Evolutionary conservation across 2,797 vertebrate species (phyloP).

Genomic region (Aeoliscus strigatus): DNA sequence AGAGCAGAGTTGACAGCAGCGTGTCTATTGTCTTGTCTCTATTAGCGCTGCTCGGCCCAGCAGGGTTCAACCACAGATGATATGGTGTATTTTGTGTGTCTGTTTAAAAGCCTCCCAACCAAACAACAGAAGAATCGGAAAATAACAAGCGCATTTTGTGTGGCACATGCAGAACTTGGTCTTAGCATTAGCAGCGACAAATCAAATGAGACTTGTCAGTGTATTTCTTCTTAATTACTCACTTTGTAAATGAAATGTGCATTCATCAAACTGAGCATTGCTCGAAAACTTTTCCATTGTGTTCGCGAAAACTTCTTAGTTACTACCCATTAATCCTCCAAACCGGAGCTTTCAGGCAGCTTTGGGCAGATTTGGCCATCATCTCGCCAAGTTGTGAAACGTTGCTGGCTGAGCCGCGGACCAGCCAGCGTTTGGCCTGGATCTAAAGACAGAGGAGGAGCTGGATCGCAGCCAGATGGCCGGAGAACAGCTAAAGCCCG

Average conservation of each 20-base stretch:
- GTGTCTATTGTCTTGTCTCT: conserved; percentile 48
- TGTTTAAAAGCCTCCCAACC: conserved; percentile 32
- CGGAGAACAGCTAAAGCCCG: conserved; percentile 43
- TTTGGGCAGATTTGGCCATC: conserved; percentile 19
- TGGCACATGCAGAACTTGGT: conserved; percentile 23
- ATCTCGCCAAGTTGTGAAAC: conserved; percentile 50
- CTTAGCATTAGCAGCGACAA: conserved; percentile 24
- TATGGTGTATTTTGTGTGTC: conserved; percentile 33
- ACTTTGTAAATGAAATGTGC: conserved; percentile 38
- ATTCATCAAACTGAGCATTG: conserved; percentile 37
- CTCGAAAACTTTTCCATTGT: conserved; percentile 31
- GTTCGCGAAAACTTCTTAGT: conserved; percentile 25
- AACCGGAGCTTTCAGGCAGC: conserved; percentile 38
- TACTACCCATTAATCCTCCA: conserved; percentile 43
- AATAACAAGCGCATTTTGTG: conserved; percentile 41
- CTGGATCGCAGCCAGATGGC: conserved; percentile 47
- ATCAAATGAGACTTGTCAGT: conserved; percentile 31
- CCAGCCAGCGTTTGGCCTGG: conserved; percentile 42
- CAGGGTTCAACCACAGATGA: conserved; percentile 37
- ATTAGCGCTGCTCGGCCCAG: conserved; percentile 36
- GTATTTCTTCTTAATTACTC: conserved; percentile 22
- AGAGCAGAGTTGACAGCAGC: conserved; percentile 38
- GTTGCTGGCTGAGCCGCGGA: conserved; percentile 39
- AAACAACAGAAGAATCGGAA: conserved; percentile 33
- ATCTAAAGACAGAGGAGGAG: conserved; percentile 53